Evolutionary conservation across 2,888 invertebrate genomes (phyloP).

Genomic region (Sphaerophoria rueppellii): DNA sequence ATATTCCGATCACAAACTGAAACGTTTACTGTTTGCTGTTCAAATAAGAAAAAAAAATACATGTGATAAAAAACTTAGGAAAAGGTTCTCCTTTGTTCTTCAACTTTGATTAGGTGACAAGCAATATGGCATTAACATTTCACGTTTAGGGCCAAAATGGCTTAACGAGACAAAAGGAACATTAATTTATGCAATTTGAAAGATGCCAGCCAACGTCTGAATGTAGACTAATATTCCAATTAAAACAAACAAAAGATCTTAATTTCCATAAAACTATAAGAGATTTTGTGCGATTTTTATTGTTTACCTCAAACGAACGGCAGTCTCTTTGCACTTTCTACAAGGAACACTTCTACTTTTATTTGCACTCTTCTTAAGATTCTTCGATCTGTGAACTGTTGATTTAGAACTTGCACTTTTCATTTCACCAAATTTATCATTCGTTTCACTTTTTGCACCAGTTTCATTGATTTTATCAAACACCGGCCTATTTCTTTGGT

Average conservation of each 20-base stretch:
- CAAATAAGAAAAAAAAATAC: no score
- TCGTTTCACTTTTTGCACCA: constrained; percentile 12
- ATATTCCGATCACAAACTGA: no score
- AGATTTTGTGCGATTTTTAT: constrained; percentile 2
- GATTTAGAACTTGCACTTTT: constrained; percentile 37
- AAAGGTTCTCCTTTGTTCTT: no score
- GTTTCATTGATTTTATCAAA: not conserved
- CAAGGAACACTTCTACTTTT: constrained; percentile 78
- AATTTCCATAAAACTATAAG: constrained; percentile 20
- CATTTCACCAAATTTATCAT: constrained; percentile 15
- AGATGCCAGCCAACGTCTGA: no score
- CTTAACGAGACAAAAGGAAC: no score
- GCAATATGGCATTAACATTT: no score
- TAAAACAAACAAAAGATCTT: not conserved
- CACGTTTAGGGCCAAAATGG: no score
- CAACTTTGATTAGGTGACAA: no score
- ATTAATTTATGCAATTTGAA: not conserved
- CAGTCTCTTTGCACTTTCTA: constrained; percentile 79
- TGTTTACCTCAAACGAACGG: constrained; percentile 79
- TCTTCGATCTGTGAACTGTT: constrained; percentile 6
- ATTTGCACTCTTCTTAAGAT: constrained; percentile 33
- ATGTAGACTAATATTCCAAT: not conserved
- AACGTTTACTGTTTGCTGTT: no score
- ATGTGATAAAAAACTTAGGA: no score
- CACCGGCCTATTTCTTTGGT: constrained; percentile 74